These are phyloP conservation scores for Nysson spinosus DNA, from an alignment of 2,888 invertebrate genomes.

Conservation along the genomic window DNA sequence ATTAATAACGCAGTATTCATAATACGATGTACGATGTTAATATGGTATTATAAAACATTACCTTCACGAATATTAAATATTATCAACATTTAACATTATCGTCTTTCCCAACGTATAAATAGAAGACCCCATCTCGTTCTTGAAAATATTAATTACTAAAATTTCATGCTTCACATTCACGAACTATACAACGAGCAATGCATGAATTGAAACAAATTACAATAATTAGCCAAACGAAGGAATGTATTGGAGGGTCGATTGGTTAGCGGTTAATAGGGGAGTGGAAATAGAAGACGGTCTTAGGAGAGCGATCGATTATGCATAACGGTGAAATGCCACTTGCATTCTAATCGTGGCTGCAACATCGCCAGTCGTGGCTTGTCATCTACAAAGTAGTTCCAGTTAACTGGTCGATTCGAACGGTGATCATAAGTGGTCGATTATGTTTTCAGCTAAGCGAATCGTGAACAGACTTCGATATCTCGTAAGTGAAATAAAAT, in stretches of 20 bases:
- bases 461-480: not conserved
- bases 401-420: not conserved
- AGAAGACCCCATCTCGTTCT: no score
- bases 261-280: slow-evolving; percentile 15
- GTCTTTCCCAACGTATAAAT: no score
- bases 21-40: no score
- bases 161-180: no score
- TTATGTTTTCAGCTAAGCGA: not conserved
- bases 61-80: no score
- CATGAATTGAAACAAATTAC: not conserved
- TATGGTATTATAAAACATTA: no score
- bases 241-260: slow-evolving; percentile 4
- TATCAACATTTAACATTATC: no score
- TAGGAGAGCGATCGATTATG: slow-evolving; percentile 40
- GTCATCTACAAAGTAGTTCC: slow-evolving; percentile 10
- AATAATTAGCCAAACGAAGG: not conserved
- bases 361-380: slow-evolving; percentile 14
- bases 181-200: no score
- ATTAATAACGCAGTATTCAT: no score
- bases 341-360: slow-evolving; percentile 36
- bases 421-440: slow-evolving; percentile 6
- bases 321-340: slow-evolving; percentile 39
- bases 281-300: slow-evolving; percentile 34
- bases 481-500: not conserved
- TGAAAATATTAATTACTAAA: no score